Conservation (phyloP, 2,113 vertebrate genomes). For the Albula goreensis region DNA sequence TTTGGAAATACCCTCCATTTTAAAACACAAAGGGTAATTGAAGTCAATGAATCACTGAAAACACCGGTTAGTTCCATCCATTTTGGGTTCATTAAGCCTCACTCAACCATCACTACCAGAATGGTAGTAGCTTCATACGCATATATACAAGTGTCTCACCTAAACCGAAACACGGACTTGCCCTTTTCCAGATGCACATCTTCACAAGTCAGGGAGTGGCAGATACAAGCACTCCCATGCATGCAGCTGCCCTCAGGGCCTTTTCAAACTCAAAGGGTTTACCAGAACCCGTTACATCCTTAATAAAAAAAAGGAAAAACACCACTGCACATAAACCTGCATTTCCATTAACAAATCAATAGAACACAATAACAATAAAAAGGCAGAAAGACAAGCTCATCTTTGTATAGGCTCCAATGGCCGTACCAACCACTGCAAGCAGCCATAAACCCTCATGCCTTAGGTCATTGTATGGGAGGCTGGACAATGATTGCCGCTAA, state of each 20-base stretch:
- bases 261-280: not conserved
- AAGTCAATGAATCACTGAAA: not conserved
- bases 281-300: conserved; percentile 5
- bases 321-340: not conserved
- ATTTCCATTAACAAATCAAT: conserved; percentile 11
- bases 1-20: not conserved
- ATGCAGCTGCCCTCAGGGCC: not conserved
- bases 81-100: not conserved
- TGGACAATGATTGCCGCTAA: conserved; percentile 1
- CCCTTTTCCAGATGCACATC: not conserved
- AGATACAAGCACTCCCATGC: not conserved
- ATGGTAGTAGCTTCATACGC: not conserved
- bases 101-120: not conserved
- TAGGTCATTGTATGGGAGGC: conserved; percentile 2
- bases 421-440: not conserved
- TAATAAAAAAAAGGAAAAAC: not conserved
- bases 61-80: too few relatives aligned
- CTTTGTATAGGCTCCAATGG: conserved; percentile 3
- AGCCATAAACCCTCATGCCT: not conserved
- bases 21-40: not conserved
- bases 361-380: conserved; percentile 6
- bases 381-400: not conserved
- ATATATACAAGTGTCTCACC: not conserved
- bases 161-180: not conserved
- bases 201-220: not conserved